Evolutionary conservation across 2,888 invertebrate species (phyloP).

Genomic region (Plemyria rubiginata): DNA sequence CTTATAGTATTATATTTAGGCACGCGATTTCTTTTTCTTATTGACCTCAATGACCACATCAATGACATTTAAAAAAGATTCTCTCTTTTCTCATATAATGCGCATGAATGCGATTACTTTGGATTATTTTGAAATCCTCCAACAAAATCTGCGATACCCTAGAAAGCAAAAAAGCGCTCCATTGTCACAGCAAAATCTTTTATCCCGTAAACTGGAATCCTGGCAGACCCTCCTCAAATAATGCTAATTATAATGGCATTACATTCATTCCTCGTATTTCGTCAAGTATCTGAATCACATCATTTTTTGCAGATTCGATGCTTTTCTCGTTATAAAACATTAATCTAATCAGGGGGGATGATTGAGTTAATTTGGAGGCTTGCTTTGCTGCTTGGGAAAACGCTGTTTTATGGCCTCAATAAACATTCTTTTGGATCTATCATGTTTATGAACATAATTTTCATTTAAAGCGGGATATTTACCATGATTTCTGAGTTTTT

Average conservation of each 20-base stretch:
- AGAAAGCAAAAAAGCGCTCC: slow-evolving; percentile 59
- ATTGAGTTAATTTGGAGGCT: slow-evolving; percentile 7
- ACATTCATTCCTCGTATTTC: slow-evolving; percentile 80
- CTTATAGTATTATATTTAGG: no score
- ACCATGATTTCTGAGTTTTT: no score
- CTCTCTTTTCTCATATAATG: no score
- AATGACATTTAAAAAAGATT: no score
- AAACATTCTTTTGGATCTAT: no score
- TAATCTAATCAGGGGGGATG: slow-evolving; percentile 63
- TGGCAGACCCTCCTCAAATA: slow-evolving; percentile 72
- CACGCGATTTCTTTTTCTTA: no score
- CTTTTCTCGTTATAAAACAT: slow-evolving; percentile 69
- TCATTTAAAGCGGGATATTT: no score
- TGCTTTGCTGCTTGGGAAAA: neutral
- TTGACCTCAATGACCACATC: no score
- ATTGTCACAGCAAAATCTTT: slow-evolving; percentile 77
- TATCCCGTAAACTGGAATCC: slow-evolving; percentile 81
- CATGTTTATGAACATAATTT: no score
- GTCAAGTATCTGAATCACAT: slow-evolving; percentile 76
- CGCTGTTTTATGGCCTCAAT: neutral
- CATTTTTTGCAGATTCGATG: slow-evolving; percentile 63
- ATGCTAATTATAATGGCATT: slow-evolving; percentile 84
- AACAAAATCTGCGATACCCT: slow-evolving; percentile 33
- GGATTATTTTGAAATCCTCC: neutral
- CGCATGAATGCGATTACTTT: neutral